phyloP scores from a whole-genome alignment of 2,113 vertebrate genomes.

The Ondatra zibethicus region DNA sequence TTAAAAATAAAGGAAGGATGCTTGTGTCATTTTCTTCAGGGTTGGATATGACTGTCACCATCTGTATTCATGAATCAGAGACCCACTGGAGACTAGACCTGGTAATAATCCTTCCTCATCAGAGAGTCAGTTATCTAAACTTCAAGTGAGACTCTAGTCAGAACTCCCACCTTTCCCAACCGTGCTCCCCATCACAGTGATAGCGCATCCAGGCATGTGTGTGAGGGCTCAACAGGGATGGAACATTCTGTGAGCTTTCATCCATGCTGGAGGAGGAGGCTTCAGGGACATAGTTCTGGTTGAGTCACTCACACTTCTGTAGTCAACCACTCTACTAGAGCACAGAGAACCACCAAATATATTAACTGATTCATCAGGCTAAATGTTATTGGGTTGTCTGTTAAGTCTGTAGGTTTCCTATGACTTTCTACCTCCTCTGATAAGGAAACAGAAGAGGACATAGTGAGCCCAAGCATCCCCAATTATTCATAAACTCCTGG shows the following conservation, averaged over 20 bases:
- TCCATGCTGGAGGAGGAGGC: background rate
- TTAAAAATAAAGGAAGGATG: background rate
- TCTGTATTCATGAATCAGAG: background rate
- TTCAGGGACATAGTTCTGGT: no score
- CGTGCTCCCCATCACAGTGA: rapidly evolving
- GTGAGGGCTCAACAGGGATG: background rate
- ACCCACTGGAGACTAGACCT: background rate
- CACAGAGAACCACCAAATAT: background rate
- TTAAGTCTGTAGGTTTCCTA: background rate
- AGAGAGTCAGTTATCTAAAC: background rate
- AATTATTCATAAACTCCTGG: background rate
- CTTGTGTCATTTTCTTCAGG: rapidly evolving
- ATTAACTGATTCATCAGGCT: background rate
- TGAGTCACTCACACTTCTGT: background rate
- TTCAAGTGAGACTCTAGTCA: background rate
- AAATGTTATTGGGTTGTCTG: background rate
- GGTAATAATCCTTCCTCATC: background rate
- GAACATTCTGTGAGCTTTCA: background rate
- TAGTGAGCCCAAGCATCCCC: background rate
- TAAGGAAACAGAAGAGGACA: background rate
- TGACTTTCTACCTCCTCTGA: background rate
- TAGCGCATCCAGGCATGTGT: background rate
- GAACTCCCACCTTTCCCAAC: background rate
- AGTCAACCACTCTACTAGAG: background rate
- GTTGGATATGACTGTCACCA: background rate